phyloP scores from a whole-genome alignment of 2,113 vertebrate species.

The Gavia stellata region DNA sequence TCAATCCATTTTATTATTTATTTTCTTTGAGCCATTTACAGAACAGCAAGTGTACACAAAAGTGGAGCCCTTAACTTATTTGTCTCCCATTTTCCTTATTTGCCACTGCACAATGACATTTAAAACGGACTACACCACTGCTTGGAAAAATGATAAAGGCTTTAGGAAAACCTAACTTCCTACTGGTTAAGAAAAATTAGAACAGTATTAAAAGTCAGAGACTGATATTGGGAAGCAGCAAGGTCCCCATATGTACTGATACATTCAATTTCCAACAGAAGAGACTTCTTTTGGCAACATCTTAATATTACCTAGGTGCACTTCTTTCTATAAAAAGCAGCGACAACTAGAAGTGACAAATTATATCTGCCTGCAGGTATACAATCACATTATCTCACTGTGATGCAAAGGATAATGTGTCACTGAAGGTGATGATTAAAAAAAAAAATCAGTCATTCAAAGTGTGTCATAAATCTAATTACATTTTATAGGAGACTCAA shows the following conservation, averaged over 20 bases:
- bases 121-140: not conserved
- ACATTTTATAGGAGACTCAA: not conserved
- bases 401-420: not conserved
- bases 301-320: not conserved
- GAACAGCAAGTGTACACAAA: not conserved
- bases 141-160: not conserved
- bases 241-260: not conserved
- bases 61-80: not conserved
- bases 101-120: not conserved
- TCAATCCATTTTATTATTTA: not conserved
- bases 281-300: not conserved
- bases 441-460: not conserved
- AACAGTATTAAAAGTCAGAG: not conserved
- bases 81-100: not conserved
- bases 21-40: not conserved
- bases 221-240: not conserved
- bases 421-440: not conserved
- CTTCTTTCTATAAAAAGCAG: not conserved
- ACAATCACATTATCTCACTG: not conserved
- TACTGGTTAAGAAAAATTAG: not conserved
- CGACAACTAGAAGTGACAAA: not conserved
- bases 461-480: not conserved
- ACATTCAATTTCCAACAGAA: not conserved
- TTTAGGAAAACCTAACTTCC: not conserved
- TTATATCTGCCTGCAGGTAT: not conserved